Evolutionary conservation across 2,888 invertebrate species (phyloP).

Genomic region (Villa cingulata): DNA sequence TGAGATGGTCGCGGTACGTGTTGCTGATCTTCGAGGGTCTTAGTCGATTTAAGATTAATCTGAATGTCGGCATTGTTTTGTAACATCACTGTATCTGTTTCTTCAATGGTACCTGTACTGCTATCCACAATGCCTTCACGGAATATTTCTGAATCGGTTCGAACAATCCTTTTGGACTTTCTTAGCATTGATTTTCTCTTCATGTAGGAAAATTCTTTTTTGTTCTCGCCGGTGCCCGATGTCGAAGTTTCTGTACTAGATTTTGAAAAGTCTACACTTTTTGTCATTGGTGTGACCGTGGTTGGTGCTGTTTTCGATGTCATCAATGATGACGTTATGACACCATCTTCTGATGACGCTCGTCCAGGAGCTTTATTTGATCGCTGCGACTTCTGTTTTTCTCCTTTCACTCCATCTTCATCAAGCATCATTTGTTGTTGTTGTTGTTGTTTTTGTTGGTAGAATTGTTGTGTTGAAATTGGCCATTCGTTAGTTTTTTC

Average conservation of each 20-base stretch:
- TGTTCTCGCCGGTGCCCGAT: not conserved
- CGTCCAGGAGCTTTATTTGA: not conserved
- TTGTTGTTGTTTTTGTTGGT: too few species aligned
- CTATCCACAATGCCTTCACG: slow-evolving; percentile 10
- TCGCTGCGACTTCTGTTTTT: not conserved
- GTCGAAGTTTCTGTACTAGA: not conserved
- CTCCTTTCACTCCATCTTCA: not conserved
- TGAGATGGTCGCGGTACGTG: not conserved
- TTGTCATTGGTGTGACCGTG: not conserved
- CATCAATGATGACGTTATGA: not conserved
- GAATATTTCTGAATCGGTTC: slow-evolving; percentile 18
- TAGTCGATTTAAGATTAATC: slow-evolving; percentile 10
- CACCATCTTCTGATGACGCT: not conserved
- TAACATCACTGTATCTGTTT: slow-evolving; percentile 6
- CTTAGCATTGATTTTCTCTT: slow-evolving; percentile 13
- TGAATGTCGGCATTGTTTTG: slow-evolving; percentile 11
- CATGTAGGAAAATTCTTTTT: not conserved
- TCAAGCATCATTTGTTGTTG: not conserved
- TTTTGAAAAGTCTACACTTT: not conserved
- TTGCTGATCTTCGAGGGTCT: too few species aligned
- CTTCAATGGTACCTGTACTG: not conserved
- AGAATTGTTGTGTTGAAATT: too few species aligned
- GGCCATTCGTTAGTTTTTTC: not conserved
- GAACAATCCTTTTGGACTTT: slow-evolving; percentile 15
- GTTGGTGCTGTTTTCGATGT: not conserved